phyloP scores from a whole-genome alignment of 2,888 invertebrate genomes.

The Dusona sp. region DNA sequence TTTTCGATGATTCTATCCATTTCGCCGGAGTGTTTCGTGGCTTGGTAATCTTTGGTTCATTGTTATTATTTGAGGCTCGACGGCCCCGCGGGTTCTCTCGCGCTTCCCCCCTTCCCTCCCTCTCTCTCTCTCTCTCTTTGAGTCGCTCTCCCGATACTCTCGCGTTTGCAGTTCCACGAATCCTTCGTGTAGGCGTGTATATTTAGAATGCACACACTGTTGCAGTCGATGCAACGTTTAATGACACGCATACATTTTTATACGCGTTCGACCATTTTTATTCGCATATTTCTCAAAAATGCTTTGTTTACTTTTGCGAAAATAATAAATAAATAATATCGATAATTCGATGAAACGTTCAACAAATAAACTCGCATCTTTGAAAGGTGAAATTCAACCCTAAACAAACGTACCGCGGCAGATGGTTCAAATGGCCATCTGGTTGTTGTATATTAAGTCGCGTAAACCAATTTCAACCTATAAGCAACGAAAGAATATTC shows the following conservation, averaged over 20 bases:
- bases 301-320: constrained; percentile 2
- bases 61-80: constrained; percentile 59
- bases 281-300: not conserved
- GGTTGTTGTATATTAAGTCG: not conserved
- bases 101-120: constrained; percentile 5
- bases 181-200: constrained; percentile 65
- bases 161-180: constrained; percentile 64
- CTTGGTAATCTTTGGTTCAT: constrained; percentile 51
- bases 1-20: constrained; percentile 16
- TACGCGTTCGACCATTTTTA: not conserved
- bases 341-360: not conserved
- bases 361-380: not conserved
- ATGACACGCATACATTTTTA: constrained; percentile 18
- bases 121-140: constrained; percentile 17
- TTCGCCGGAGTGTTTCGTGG: constrained; percentile 49
- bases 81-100: constrained; percentile 26
- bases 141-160: constrained; percentile 31
- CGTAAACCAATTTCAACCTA: not conserved
- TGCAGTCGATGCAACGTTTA: constrained; percentile 59
- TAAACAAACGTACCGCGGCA: not conserved
- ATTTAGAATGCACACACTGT: constrained; percentile 68
- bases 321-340: not conserved
- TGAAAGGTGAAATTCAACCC: not conserved
- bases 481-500: not conserved
- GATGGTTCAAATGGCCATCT: not conserved